Conservation (phyloP, 2,797 vertebrate species). For the Buphagus erythrorhynchus region DNA sequence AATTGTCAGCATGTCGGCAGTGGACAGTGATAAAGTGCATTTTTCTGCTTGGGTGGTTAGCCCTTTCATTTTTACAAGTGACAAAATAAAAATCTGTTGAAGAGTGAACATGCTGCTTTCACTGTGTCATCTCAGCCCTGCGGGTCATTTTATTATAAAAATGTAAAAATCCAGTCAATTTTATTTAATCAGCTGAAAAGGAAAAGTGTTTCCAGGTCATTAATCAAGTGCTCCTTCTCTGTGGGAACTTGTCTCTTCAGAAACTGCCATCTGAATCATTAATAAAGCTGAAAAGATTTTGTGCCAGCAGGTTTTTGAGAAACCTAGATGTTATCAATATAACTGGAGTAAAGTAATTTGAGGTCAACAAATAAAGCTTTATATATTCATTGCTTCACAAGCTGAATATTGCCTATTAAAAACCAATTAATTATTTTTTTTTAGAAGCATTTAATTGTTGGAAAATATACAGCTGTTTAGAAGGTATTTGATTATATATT, state of each 20-base stretch:
- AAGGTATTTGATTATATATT: conserved; percentile 78
- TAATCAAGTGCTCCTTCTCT: conserved; percentile 89
- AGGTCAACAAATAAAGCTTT: conserved; percentile 79
- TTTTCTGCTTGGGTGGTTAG: conserved; percentile 93
- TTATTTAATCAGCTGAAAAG: conserved; percentile 98
- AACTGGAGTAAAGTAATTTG: conserved; percentile 81
- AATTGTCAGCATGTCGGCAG: conserved; percentile 82
- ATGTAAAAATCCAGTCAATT: conserved; percentile 95
- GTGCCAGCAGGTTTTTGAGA: conserved; percentile 81
- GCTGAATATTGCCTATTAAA: conserved; percentile 51
- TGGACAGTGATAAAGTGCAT: conserved; percentile 87
- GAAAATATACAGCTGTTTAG: conserved; percentile 64
- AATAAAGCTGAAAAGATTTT: conserved; percentile 83
- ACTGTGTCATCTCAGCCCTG: conserved; percentile 86
- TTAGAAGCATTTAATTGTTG: conserved; percentile 71
- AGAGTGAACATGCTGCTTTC: conserved; percentile 87
- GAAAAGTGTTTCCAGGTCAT: conserved; percentile 95
- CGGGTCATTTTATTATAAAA: conserved; percentile 95
- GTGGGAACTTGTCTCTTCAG: conserved; percentile 86
- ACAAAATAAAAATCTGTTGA: conserved; percentile 88
- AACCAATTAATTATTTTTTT: conserved; percentile 58
- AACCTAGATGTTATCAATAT: conserved; percentile 81
- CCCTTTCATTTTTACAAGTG: conserved; percentile 87
- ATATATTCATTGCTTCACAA: conserved; percentile 51
- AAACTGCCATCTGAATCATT: conserved; percentile 87